These are phyloP conservation scores for Porites evermanni DNA, from an alignment of 92 coral and sea anemone genomes.

Conservation along the genomic window DNA sequence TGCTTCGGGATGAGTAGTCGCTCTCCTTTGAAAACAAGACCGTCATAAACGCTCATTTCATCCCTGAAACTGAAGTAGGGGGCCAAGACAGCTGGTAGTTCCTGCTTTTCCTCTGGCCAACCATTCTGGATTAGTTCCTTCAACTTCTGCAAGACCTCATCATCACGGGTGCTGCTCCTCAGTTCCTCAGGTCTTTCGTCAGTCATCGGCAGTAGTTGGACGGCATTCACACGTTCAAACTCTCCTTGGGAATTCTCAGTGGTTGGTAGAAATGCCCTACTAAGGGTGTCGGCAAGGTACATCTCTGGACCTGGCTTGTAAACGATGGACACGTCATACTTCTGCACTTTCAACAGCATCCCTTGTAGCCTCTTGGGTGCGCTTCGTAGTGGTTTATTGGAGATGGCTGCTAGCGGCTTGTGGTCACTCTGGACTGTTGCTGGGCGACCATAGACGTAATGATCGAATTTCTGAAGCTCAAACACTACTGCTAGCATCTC, in stretches of 20 bases:
- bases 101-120: constrained; percentile 63
- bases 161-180: constrained; percentile 24
- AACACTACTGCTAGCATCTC: constrained; percentile 66
- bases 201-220: constrained; percentile 51
- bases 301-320: constrained; percentile 54
- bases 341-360: constrained; percentile 68
- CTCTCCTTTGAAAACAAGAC: constrained; percentile 55
- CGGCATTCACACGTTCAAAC: constrained; percentile 59
- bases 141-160: constrained; percentile 55
- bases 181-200: constrained; percentile 55
- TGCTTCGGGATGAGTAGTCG: constrained; percentile 44
- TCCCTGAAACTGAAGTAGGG: constrained; percentile 57
- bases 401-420: constrained; percentile 67
- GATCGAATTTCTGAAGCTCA: constrained; percentile 55
- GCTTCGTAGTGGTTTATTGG: constrained; percentile 57
- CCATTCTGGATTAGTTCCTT: constrained; percentile 56
- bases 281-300: constrained; percentile 63
- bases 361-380: constrained; percentile 77
- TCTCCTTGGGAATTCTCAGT: constrained; percentile 50
- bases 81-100: constrained; percentile 40
- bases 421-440: constrained; percentile 62
- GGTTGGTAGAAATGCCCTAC: constrained; percentile 44
- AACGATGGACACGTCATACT: constrained; percentile 29
- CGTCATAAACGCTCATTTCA: constrained; percentile 43
- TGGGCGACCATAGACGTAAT: constrained; percentile 57